Conservation (phyloP, 2,113 vertebrate species). For the Grammomys dolichurus region DNA sequence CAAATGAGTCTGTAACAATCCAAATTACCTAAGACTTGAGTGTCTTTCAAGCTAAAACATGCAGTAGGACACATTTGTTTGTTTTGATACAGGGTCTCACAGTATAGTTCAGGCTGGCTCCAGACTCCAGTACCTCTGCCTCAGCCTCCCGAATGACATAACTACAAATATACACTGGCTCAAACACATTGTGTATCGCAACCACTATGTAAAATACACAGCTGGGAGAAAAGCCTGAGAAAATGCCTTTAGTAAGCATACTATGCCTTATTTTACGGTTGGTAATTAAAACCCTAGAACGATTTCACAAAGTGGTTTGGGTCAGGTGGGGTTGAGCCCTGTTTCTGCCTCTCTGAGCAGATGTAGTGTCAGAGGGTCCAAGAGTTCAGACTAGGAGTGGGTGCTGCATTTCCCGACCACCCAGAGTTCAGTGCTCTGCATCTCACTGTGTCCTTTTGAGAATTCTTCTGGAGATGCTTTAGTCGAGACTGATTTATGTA, state of each 20-base stretch:
- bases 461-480: slow-evolving; percentile 42
- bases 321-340: background rate
- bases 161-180: background rate
- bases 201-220: background rate
- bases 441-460: background rate
- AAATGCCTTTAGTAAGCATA: background rate
- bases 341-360: background rate
- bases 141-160: background rate
- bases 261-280: background rate
- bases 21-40: background rate
- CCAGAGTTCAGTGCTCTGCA: background rate
- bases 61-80: background rate
- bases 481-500: background rate
- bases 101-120: background rate
- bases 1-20: slow-evolving; percentile 29
- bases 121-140: background rate
- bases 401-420: background rate
- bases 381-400: background rate
- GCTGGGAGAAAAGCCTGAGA: background rate
- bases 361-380: background rate
- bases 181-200: background rate
- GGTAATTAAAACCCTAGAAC: background rate
- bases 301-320: background rate
- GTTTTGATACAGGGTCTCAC: background rate
- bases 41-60: slow-evolving; percentile 16